Evolutionary conservation across 2,797 vertebrate genomes (phyloP).

Genomic region (Carapus acus): DNA sequence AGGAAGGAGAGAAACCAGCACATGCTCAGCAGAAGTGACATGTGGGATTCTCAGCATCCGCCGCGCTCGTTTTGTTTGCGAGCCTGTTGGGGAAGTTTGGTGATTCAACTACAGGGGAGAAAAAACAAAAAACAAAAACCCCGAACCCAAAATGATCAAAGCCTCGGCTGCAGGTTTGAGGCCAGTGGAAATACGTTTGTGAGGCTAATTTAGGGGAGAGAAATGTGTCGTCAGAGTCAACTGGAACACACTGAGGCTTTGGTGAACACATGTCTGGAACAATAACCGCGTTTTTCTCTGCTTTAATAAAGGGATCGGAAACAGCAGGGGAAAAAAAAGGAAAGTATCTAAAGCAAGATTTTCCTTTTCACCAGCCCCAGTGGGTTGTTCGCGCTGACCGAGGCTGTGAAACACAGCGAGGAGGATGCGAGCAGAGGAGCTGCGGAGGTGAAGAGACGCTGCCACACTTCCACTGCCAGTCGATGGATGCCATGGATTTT

Average conservation of each 20-base stretch:
- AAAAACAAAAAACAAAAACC: conserved; percentile 1
- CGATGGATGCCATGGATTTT: conserved; percentile 25
- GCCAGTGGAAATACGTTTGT: conserved; percentile 29
- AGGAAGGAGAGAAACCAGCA: conserved; percentile 30
- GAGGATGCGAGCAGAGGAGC: conserved; percentile 30
- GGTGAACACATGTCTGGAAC: conserved; percentile 56
- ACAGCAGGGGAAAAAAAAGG: conserved; percentile 56
- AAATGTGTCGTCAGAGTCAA: conserved; percentile 32
- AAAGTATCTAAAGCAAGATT: conserved; percentile 64
- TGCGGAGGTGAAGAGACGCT: conserved; percentile 34
- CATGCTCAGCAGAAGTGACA: conserved; percentile 51
- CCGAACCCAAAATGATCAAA: too few relatives aligned
- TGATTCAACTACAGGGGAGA: conserved; percentile 4
- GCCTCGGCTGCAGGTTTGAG: conserved; percentile 31
- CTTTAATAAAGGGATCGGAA: conserved; percentile 64
- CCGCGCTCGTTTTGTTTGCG: conserved; percentile 10
- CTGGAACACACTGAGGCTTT: conserved; percentile 43
- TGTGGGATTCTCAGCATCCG: conserved; percentile 5
- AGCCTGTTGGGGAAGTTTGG: conserved; percentile 11
- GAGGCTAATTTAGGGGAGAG: conserved; percentile 35
- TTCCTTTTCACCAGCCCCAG: conserved; percentile 44
- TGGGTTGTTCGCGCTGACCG: conserved; percentile 33
- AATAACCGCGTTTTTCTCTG: too few relatives aligned
- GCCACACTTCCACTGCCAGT: conserved; percentile 25
- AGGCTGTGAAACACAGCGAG: conserved; percentile 38